Percentiles rank a stretch among this genome's conserved stretches.
phyloP scores from a whole-genome alignment of 2,797 vertebrate genomes.

The Acestrorhynchus altus region DNA sequence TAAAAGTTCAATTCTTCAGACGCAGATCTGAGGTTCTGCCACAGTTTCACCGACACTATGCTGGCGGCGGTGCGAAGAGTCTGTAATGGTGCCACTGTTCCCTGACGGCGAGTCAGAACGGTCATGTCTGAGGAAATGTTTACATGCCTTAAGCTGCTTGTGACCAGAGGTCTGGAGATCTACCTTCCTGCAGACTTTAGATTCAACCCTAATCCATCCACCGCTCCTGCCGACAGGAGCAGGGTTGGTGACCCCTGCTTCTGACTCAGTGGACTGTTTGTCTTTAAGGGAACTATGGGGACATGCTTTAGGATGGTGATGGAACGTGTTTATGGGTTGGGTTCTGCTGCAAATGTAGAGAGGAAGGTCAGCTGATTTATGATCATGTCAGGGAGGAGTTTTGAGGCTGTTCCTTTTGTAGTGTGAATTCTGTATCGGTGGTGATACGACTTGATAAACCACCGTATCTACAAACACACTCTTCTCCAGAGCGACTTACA shows the following conservation, averaged over 20 bases:
- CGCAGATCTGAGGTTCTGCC: background rate
- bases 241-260: no score
- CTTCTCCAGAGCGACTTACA: no score
- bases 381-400: background rate
- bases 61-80: background rate
- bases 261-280: background rate
- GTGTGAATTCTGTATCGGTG: background rate
- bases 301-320: background rate
- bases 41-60: background rate
- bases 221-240: no score
- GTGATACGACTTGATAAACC: background rate
- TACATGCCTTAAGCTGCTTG: background rate
- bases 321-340: background rate
- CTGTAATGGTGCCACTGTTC: background rate
- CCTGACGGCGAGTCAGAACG: background rate
- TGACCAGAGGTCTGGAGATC: no score
- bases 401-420: background rate
- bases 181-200: no score
- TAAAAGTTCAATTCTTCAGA: background rate
- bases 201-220: no score
- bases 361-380: background rate
- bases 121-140: no score
- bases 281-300: background rate
- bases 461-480: slow-evolving; percentile 1
- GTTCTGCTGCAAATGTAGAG: background rate